A percentile compares a stretch with the other conserved stretches of the same genome.
Conservation (phyloP, 2,888 invertebrate species). For the Harpalus rubripes region DNA sequence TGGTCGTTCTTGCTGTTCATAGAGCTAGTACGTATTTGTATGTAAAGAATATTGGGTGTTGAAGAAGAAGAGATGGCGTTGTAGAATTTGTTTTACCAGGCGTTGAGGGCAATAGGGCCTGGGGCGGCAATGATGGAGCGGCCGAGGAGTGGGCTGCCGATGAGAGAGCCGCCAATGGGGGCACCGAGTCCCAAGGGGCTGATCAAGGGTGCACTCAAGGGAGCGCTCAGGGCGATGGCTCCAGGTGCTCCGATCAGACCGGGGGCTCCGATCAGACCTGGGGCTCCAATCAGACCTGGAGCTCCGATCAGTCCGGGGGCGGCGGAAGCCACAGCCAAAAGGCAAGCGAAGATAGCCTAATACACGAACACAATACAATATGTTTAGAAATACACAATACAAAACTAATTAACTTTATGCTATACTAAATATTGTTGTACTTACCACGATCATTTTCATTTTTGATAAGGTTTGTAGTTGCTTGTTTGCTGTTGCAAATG, state of each 20-base stretch:
- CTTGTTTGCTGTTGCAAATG: conserved; percentile 1
- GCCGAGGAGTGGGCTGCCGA: neutral
- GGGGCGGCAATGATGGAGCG: neutral
- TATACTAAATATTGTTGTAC: neutral
- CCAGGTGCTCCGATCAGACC: neutral
- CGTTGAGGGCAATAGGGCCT: neutral
- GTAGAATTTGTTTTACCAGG: neutral
- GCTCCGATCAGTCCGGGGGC: neutral
- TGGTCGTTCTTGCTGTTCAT: neutral
- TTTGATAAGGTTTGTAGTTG: neutral
- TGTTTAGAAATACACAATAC: too few relatives aligned
- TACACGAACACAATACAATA: neutral
- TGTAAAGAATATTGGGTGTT: neutral
- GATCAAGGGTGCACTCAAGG: neutral
- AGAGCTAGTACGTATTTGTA: neutral
- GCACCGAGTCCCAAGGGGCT: neutral
- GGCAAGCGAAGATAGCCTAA: neutral
- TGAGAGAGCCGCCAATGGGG: neutral
- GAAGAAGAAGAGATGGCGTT: neutral
- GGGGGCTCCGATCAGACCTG: neutral
- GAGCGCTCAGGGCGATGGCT: neutral
- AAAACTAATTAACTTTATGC: neutral
- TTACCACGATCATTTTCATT: neutral
- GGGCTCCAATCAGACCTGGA: neutral
- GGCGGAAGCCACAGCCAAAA: neutral